Conservation (phyloP, 2,888 invertebrate genomes). For the Chymomyza fuscimana region DNA sequence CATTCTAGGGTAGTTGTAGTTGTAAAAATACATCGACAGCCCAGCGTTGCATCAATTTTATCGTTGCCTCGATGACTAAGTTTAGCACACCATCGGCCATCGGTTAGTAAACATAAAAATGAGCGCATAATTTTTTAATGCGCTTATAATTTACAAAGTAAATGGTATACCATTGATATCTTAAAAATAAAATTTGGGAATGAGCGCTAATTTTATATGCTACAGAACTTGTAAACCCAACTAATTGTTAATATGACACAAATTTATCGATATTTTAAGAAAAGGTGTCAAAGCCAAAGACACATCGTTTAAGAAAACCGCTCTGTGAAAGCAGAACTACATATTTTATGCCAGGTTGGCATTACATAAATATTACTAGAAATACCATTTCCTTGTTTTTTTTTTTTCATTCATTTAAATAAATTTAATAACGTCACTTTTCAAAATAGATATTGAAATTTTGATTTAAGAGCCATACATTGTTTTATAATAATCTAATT, state of each 20-base stretch:
- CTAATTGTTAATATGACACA: too few species aligned
- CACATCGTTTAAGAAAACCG: not conserved
- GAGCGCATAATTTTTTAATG: too few species aligned
- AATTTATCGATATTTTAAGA: not conserved
- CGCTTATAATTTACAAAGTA: too few species aligned
- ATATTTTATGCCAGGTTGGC: not conserved
- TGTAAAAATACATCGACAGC: not conserved
- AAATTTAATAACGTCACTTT: not conserved
- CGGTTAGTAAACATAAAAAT: too few species aligned
- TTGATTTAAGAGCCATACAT: not conserved
- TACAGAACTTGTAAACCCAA: too few species aligned
- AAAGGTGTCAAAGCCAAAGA: not conserved
- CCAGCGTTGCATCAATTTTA: not conserved
- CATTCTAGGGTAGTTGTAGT: conserved; percentile 30
- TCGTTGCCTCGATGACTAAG: not conserved
- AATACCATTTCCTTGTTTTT: not conserved
- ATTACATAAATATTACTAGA: not conserved
- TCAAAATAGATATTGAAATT: not conserved
- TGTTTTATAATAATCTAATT: not conserved
- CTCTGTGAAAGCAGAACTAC: not conserved
- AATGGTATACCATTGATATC: too few species aligned
- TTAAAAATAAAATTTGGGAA: too few species aligned
- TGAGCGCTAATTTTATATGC: too few species aligned
- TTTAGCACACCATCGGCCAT: too few species aligned
- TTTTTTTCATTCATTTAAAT: not conserved